Base-by-base conservation (phyloP, 2,113 vertebrate genomes). In the Ploceus nigricollis region DNA sequence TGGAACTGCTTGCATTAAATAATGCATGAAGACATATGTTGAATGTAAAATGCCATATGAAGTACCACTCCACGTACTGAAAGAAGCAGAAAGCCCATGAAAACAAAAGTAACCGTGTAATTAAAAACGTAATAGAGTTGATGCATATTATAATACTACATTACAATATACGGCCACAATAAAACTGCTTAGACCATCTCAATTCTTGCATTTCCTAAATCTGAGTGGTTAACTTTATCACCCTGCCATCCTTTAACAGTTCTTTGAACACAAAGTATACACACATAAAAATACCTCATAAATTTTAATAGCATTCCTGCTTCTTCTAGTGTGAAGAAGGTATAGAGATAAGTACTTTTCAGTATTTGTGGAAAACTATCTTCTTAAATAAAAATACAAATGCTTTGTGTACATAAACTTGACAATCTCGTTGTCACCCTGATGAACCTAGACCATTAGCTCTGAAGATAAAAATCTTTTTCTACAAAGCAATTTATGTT, bases 251-350 rank as follows among this genome's bases (percentile, higher is more conserved):
- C 72, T 61, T 71, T 83, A 73, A 83, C 54, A 66, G 42, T 68
- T 75, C 48, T 93, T 86, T 89, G n/a, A 94, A 92, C 83, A 60
- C 44, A 60, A 35, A 35, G 20, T 60, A 75, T 78, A 47, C 17
- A 77, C 27, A 37, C 48, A 80, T 73, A 56, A 80, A 93, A 90
- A 87, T 28, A 3, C 8, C 53, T 82, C 96, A 90, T 90, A 88
- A 93, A 83, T 58, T 90, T 96, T 93, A 92, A 93, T n/a, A 87
- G 45, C 42, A 63, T 88, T 80, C 35, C 61, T 87, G 37, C 61
- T 87, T 75, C n/a, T 68, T 84, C 58, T 89, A 25, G 22, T 73
- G 47, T 75, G 47, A 94, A 77, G 35, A 73, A 84, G 35, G 51
- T 60, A 57, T 30, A 70, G 31, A 89, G 50, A 51, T 61, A 88